Conservation (phyloP, 2,888 invertebrate species). For the Emmelina monodactyla region DNA sequence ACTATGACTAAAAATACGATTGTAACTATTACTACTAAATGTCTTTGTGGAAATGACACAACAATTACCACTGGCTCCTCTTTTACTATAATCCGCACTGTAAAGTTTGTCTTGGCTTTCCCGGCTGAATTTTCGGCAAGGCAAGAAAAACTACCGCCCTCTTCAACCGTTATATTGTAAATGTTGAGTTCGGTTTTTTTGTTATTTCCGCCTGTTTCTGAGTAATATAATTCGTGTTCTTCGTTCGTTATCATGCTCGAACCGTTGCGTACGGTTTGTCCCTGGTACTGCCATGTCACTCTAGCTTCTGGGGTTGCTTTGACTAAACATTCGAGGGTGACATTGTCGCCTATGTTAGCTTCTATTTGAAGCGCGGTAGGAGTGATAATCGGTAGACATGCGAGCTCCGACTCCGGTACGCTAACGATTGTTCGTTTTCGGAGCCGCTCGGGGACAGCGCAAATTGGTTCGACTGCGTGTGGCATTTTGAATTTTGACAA, state of each 20-base stretch:
- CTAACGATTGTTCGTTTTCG: constrained; percentile 72
- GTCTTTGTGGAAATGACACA: constrained; percentile 74
- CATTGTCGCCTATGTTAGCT: constrained; percentile 81
- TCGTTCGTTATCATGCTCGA: constrained; percentile 69
- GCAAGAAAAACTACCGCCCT: constrained; percentile 88
- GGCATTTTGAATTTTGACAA: constrained; percentile 79
- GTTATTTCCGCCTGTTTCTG: constrained; percentile 76
- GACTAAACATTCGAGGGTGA: constrained; percentile 81
- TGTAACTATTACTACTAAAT: constrained; percentile 73
- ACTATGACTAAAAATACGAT: constrained; percentile 71
- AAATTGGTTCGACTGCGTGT: constrained; percentile 79
- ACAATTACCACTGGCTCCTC: constrained; percentile 75
- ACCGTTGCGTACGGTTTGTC: constrained; percentile 80
- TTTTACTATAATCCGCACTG: constrained; percentile 77
- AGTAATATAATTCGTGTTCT: constrained; percentile 72
- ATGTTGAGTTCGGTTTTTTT: constrained; percentile 82
- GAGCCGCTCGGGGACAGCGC: constrained; percentile 74
- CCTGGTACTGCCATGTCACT: constrained; percentile 85
- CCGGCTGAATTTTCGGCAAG: constrained; percentile 88
- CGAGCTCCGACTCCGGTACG: constrained; percentile 74
- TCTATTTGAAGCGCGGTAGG: constrained; percentile 80
- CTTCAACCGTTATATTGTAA: constrained; percentile 77
- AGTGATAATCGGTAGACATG: constrained; percentile 81
- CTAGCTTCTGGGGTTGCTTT: constrained; percentile 83
- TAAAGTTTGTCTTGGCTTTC: constrained; percentile 79